phyloP scores from a whole-genome alignment of 2,113 vertebrate species.

The Geothlypis trichas region DNA sequence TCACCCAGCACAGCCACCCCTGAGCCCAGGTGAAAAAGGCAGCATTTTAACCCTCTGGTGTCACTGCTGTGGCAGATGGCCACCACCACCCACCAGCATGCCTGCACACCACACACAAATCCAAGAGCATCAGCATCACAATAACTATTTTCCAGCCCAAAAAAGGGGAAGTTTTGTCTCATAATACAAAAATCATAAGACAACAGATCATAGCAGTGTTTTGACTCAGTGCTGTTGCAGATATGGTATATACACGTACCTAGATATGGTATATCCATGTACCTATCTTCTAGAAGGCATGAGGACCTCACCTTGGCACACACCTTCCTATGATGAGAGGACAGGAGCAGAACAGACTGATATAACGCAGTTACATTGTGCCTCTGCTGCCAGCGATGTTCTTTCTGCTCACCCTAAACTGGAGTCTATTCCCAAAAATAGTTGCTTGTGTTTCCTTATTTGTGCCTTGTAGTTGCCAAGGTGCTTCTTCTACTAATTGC shows the following conservation, averaged over 20 bases:
- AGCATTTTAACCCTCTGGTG: rapidly evolving
- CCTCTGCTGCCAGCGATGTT: not conserved
- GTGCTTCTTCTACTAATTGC: not conserved
- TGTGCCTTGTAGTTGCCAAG: not conserved
- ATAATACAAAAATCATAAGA: not conserved
- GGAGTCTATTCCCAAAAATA: not conserved
- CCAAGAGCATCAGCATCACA: rapidly evolving
- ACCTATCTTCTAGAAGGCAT: not conserved
- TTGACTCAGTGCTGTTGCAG: not conserved
- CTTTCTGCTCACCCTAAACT: not conserved
- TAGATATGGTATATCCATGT: not conserved
- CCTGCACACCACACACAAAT: not conserved
- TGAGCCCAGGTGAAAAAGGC: not conserved
- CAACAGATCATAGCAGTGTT: not conserved
- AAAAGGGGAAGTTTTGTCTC: not conserved
- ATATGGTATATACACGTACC: not conserved
- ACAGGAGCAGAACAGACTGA: not conserved
- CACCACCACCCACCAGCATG: rapidly evolving
- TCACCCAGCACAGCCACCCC: not conserved
- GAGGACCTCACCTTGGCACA: not conserved
- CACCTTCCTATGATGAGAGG: not conserved
- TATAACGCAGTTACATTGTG: not conserved
- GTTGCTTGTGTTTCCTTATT: not conserved
- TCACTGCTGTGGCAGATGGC: not conserved
- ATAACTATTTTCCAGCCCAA: not conserved